These are phyloP conservation scores for Dromiciops gliroides DNA, from an alignment of 2,113 vertebrate genomes.

Conservation along the genomic window DNA sequence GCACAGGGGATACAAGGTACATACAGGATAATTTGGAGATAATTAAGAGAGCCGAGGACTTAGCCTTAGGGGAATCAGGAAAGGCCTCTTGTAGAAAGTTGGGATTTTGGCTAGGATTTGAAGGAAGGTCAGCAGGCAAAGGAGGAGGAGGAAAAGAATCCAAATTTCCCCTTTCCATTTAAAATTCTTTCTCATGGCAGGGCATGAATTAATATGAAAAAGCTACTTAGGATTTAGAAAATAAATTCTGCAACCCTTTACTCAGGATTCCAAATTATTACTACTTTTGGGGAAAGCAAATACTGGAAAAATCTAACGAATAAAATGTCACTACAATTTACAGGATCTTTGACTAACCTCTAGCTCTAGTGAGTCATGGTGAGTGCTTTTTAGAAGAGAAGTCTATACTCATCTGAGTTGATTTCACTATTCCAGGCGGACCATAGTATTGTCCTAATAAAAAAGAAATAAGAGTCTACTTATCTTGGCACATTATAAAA, in stretches of 20 bases:
- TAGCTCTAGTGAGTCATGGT: not conserved
- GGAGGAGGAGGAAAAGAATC: too few relatives aligned
- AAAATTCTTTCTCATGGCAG: too few relatives aligned
- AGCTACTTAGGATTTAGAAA: not conserved
- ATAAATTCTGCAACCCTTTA: not conserved
- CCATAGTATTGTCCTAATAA: not conserved
- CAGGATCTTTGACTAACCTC: not conserved
- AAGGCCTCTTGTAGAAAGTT: too few relatives aligned
- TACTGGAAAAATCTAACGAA: not conserved
- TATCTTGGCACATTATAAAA: not conserved
- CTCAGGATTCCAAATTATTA: constrained; percentile 12
- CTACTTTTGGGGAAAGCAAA: constrained; percentile 22
- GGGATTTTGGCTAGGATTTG: too few relatives aligned
- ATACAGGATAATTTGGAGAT: too few relatives aligned
- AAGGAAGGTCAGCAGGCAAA: too few relatives aligned
- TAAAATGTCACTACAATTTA: constrained; percentile 6
- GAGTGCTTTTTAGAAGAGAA: not conserved
- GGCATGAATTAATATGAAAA: not conserved
- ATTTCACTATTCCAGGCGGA: accelerated
- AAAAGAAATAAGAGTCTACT: not conserved
- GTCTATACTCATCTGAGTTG: too few relatives aligned
- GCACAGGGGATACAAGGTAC: too few relatives aligned
- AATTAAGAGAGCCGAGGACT: too few relatives aligned
- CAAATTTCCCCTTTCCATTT: too few relatives aligned
- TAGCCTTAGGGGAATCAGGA: too few relatives aligned